Conservation (phyloP, 1,140 invertebrate genomes). For the Hermetia illucens region DNA sequence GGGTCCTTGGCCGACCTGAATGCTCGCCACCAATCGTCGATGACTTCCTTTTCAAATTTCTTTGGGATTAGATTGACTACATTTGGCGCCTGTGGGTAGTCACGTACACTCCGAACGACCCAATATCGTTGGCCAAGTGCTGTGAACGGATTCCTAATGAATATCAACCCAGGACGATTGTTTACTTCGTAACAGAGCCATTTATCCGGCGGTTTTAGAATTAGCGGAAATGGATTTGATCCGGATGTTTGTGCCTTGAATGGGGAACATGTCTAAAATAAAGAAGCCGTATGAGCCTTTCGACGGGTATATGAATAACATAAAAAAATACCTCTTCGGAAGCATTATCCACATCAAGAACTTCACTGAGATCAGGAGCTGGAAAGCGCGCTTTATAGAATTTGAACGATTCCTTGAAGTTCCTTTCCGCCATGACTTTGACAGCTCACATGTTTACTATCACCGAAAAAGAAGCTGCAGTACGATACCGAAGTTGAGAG, state of each 20-base stretch:
- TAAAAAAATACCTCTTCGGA: slow-evolving; percentile 8
- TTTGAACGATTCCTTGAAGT: slow-evolving; percentile 43
- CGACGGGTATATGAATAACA: background rate
- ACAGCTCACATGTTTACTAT: background rate
- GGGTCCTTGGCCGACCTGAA: slow-evolving; percentile 30
- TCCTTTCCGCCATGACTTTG: slow-evolving; percentile 12
- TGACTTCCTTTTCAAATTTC: slow-evolving; percentile 6
- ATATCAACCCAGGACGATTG: slow-evolving; percentile 50
- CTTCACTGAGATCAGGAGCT: slow-evolving; percentile 33
- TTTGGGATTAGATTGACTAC: slow-evolving; percentile 54
- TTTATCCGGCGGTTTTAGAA: slow-evolving; percentile 32
- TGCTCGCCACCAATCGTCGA: slow-evolving; percentile 28
- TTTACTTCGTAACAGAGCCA: slow-evolving; percentile 44
- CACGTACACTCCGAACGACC: slow-evolving; percentile 60
- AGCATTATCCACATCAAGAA: slow-evolving; percentile 33
- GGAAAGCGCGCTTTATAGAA: slow-evolving; percentile 40
- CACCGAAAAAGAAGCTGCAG: background rate
- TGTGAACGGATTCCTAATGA: slow-evolving; percentile 76
- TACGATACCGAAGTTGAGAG: background rate
- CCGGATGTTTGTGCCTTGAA: background rate
- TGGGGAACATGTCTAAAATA: background rate
- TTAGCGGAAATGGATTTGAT: slow-evolving; percentile 18
- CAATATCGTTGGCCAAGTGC: slow-evolving; percentile 61
- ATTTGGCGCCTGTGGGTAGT: slow-evolving; percentile 64
- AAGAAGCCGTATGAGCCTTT: background rate